Conservation (phyloP, 2,113 vertebrate species). For the Abramis brama region DNA sequence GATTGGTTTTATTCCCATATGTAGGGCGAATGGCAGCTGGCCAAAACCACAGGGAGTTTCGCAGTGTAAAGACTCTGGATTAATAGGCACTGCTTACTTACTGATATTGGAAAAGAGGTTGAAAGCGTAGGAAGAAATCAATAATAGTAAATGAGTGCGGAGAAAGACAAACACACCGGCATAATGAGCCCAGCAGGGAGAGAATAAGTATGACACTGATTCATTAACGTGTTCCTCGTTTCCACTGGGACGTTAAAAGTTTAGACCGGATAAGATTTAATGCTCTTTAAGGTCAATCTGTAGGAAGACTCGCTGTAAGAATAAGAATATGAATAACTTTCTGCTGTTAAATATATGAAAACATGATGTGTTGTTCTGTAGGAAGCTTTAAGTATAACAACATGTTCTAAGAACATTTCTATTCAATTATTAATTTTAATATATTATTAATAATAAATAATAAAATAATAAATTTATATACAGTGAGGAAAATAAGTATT, state of each 20-base stretch:
- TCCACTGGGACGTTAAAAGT: not conserved
- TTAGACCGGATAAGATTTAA: not conserved
- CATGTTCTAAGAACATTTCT: too few relatives aligned
- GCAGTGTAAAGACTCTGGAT: not conserved
- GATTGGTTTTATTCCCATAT: constrained; percentile 6
- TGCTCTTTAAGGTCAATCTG: not conserved
- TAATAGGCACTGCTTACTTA: constrained; percentile 2
- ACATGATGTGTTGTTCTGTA: too few relatives aligned
- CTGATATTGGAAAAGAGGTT: constrained; percentile 34
- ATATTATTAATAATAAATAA: too few relatives aligned
- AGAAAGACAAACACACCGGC: constrained; percentile 12
- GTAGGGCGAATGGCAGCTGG: not conserved
- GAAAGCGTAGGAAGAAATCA: constrained; percentile 13
- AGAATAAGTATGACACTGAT: constrained; percentile 19
- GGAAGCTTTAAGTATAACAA: too few relatives aligned
- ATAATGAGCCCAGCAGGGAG: constrained; percentile 34
- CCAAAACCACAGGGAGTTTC: not conserved
- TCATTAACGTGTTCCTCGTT: constrained; percentile 3
- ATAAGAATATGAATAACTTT: not conserved
- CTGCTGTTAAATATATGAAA: not conserved
- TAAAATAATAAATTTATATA: too few relatives aligned
- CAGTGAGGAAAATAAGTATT: too few relatives aligned
- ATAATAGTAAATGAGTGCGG: constrained; percentile 25
- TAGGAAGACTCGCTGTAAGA: not conserved
- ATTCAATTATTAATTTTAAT: too few relatives aligned